These are phyloP conservation scores for Augochlora pura DNA, from an alignment of 1,140 invertebrate genomes.

Conservation along the genomic window DNA sequence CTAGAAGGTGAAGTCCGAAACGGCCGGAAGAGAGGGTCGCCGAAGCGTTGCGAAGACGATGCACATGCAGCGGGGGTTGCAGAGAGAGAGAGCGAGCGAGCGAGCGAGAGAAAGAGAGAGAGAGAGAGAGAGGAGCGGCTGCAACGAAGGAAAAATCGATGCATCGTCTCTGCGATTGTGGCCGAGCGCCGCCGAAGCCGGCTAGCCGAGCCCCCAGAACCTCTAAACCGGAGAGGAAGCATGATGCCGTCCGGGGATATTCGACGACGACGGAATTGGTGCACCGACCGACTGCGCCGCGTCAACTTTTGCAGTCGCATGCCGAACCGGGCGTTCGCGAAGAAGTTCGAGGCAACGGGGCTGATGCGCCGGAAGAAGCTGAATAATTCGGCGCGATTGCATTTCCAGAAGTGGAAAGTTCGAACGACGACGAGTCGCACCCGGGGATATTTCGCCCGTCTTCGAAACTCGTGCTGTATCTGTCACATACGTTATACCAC, in stretches of 20 bases:
- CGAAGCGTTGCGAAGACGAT: slow-evolving; percentile 36
- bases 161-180: slow-evolving; percentile 47
- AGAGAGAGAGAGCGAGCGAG: no score
- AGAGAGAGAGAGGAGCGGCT: no score
- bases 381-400: slow-evolving; percentile 9
- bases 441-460: neutral
- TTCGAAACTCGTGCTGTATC: slow-evolving; percentile 3
- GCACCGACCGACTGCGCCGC: neutral
- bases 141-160: slow-evolving; percentile 61
- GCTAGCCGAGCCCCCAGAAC: slow-evolving; percentile 19
- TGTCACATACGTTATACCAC: slow-evolving; percentile 9
- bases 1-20: neutral
- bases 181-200: slow-evolving; percentile 48
- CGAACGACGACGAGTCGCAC: neutral
- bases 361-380: neutral
- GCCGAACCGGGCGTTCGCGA: neutral
- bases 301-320: neutral
- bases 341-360: no score
- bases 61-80: slow-evolving; percentile 29
- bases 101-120: no score
- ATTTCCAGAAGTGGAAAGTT: slow-evolving; percentile 20
- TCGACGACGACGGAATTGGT: slow-evolving; percentile 27
- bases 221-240: slow-evolving; percentile 22
- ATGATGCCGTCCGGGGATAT: neutral
- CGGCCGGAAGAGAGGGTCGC: slow-evolving; percentile 17